Evolutionary conservation across 1,140 invertebrate genomes (phyloP).

Genomic region (Diorhabda elongata): DNA sequence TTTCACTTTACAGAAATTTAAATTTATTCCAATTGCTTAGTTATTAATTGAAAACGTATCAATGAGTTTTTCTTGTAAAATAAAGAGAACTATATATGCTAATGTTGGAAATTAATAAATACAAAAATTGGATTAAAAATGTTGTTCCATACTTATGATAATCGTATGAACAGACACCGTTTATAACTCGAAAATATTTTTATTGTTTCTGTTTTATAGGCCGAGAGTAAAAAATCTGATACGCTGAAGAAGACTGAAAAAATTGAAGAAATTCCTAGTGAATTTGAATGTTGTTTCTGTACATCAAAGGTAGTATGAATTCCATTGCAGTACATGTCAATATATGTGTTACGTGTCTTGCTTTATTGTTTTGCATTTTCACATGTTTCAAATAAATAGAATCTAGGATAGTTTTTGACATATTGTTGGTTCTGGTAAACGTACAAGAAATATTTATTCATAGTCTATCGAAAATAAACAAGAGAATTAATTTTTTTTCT

Average conservation of each 20-base stretch:
- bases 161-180: too few relatives aligned
- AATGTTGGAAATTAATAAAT: too few relatives aligned
- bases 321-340: not conserved
- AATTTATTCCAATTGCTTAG: too few relatives aligned
- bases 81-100: too few relatives aligned
- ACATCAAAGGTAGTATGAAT: constrained; percentile 78
- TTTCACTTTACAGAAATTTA: too few relatives aligned
- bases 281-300: constrained; percentile 95
- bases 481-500: too few relatives aligned
- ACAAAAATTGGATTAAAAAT: too few relatives aligned
- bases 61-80: too few relatives aligned
- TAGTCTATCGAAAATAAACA: too few relatives aligned
- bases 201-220: constrained; percentile 51
- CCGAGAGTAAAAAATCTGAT: constrained; percentile 64
- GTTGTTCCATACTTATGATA: too few relatives aligned
- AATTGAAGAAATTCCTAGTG: constrained; percentile 77
- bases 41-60: too few relatives aligned
- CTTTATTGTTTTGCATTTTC: not conserved
- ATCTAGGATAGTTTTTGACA: constrained; percentile 1
- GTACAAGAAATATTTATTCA: not conserved
- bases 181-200: not conserved
- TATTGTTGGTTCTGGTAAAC: not conserved
- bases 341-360: not conserved
- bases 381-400: not conserved
- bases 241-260: constrained; percentile 58